phyloP scores from a whole-genome alignment of 2,888 invertebrate genomes.

The Diabrotica balteata region DNA sequence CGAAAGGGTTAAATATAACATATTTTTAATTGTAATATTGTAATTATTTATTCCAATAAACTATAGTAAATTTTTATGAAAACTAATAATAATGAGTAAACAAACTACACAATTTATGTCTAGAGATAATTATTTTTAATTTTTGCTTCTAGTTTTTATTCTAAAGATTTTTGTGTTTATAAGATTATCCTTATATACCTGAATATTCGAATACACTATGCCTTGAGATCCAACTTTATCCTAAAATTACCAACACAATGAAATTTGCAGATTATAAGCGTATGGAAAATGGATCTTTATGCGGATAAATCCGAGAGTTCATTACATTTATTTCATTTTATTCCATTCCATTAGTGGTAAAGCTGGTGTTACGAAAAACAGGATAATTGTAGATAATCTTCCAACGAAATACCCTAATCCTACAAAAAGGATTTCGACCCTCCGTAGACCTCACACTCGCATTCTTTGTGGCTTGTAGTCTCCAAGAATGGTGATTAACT shows the following conservation, averaged over 20 bases:
- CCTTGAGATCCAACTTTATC: not conserved
- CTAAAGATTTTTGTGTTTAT: too few relatives aligned
- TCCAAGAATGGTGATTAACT: constrained; percentile 24
- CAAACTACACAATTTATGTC: too few relatives aligned
- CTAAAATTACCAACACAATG: not conserved
- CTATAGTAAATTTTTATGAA: too few relatives aligned
- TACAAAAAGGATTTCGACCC: constrained; percentile 30
- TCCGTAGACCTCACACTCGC: constrained; percentile 23
- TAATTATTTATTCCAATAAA: too few relatives aligned
- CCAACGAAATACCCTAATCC: constrained; percentile 28
- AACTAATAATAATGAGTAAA: too few relatives aligned
- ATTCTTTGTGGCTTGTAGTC: constrained; percentile 24
- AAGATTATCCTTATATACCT: too few relatives aligned
- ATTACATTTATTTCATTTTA: constrained; percentile 24
- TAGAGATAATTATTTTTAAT: too few relatives aligned
- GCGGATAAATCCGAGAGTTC: constrained; percentile 15
- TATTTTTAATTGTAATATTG: too few relatives aligned
- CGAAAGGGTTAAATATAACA: too few relatives aligned
- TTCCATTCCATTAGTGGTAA: constrained; percentile 26
- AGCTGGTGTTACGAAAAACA: constrained; percentile 27
- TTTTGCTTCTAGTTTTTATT: too few relatives aligned
- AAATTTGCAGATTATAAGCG: not conserved
- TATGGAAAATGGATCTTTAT: constrained; percentile 9
- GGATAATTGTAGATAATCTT: constrained; percentile 29
- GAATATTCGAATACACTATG: too few relatives aligned